Conservation (phyloP, 2,113 vertebrate genomes). For the Puffinus mauretanicus region DNA sequence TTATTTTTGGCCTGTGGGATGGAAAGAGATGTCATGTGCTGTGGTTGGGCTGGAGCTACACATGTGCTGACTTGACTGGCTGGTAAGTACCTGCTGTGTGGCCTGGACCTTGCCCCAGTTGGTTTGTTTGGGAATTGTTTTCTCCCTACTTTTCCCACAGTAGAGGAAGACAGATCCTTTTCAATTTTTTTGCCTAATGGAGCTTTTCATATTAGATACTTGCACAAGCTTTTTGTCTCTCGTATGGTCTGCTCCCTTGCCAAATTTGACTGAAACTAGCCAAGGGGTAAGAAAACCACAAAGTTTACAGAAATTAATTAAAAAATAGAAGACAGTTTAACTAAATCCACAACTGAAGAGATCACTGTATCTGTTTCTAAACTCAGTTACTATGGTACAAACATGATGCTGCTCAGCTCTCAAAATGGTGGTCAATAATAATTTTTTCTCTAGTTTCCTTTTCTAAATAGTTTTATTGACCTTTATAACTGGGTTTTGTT, state of each 20-base stretch:
- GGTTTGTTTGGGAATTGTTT: neutral
- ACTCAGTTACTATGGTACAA: neutral
- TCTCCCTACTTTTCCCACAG: neutral
- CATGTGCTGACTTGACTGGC: neutral
- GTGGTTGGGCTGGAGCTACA: neutral
- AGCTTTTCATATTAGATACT: neutral
- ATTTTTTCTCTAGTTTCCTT: neutral
- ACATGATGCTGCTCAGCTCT: neutral
- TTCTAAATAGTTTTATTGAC: neutral
- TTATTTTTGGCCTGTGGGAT: neutral
- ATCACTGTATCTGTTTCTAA: neutral
- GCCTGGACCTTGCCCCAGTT: neutral
- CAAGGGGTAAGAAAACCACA: neutral
- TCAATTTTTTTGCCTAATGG: neutral
- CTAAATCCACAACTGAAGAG: neutral
- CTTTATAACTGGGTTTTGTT: neutral
- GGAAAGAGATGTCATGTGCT: neutral
- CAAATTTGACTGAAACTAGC: neutral
- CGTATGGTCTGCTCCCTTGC: accelerated
- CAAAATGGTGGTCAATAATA: neutral
- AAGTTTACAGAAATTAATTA: neutral
- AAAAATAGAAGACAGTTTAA: neutral
- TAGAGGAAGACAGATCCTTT: neutral
- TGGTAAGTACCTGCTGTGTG: neutral
- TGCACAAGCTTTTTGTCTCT: neutral